Percentiles rank a stretch among this genome's conserved stretches.
Evolutionary conservation across 2,888 invertebrate species (phyloP).

Genomic region (Dermolepida albohirtum): DNA sequence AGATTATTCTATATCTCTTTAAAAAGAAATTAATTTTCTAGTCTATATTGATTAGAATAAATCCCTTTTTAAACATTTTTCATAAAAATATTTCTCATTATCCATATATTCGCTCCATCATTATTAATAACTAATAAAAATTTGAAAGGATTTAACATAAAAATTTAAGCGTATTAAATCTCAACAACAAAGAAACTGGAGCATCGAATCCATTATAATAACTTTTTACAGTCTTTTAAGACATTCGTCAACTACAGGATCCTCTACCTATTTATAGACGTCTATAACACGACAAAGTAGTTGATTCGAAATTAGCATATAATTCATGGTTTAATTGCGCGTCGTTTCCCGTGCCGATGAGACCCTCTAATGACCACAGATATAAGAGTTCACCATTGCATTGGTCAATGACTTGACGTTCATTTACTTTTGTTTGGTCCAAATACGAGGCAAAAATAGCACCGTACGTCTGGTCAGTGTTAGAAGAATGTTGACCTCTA

Average conservation of each 20-base stretch:
- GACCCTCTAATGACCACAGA: slow-evolving; percentile 43
- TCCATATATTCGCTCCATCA: too few relatives aligned
- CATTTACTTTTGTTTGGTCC: slow-evolving; percentile 56
- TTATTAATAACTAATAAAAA: too few relatives aligned
- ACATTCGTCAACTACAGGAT: slow-evolving; percentile 46
- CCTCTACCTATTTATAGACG: slow-evolving; percentile 49
- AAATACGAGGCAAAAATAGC: slow-evolving; percentile 60
- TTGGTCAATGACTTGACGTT: slow-evolving; percentile 57
- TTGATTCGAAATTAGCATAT: slow-evolving; percentile 50
- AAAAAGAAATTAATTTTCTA: too few relatives aligned
- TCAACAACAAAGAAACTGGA: slow-evolving; percentile 27
- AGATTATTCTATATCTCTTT: too few relatives aligned
- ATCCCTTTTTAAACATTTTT: too few relatives aligned
- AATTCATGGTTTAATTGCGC: slow-evolving; percentile 53
- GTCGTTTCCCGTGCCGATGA: slow-evolving; percentile 42
- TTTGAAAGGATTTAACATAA: background rate
- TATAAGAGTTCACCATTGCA: slow-evolving; percentile 44
- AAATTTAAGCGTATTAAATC: slow-evolving; percentile 16
- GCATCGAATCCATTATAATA: slow-evolving; percentile 47
- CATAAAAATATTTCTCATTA: too few relatives aligned
- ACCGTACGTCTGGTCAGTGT: slow-evolving; percentile 62
- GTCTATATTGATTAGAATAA: too few relatives aligned
- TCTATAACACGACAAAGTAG: slow-evolving; percentile 40
- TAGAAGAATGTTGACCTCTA: slow-evolving; percentile 61
- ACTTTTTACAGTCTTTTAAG: slow-evolving; percentile 46